phyloP scores from a whole-genome alignment of 2,888 invertebrate genomes.

The Synergus laeviventris region DNA sequence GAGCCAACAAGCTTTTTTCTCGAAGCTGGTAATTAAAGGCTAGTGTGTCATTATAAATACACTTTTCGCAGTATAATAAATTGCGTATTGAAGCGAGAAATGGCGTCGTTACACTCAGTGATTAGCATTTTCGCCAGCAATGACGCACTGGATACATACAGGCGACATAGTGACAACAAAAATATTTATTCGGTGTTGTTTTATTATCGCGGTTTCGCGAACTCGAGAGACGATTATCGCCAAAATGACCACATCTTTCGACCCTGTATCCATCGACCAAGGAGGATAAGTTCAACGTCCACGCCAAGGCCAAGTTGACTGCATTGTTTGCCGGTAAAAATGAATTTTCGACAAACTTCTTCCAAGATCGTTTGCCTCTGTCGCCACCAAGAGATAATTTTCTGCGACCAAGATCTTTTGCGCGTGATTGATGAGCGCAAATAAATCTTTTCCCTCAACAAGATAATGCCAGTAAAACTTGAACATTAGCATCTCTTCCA shows the following conservation, averaged over 20 bases:
- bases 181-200: slow-evolving; percentile 49
- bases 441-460: neutral
- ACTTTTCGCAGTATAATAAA: neutral
- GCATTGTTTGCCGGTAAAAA: slow-evolving; percentile 53
- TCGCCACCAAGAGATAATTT: slow-evolving; percentile 9
- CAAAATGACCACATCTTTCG: slow-evolving; percentile 42
- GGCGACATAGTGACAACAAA: slow-evolving; percentile 38
- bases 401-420: neutral
- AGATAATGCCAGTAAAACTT: neutral
- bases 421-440: neutral
- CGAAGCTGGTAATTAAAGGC: neutral
- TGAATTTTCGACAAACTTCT: slow-evolving; percentile 49
- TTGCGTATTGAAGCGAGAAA: slow-evolving; percentile 9
- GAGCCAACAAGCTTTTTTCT: neutral
- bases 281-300: slow-evolving; percentile 63
- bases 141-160: slow-evolving; percentile 12
- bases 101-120: neutral
- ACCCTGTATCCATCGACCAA: slow-evolving; percentile 53
- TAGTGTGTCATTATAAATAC: neutral
- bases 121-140: slow-evolving; percentile 17
- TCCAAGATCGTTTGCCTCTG: slow-evolving; percentile 9
- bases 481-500: no score
- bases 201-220: slow-evolving; percentile 45
- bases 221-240: slow-evolving; percentile 48
- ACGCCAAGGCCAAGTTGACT: slow-evolving; percentile 62